These are phyloP conservation scores for Mythimna pallens DNA, from an alignment of 2,888 invertebrate species.

Conservation along the genomic window DNA sequence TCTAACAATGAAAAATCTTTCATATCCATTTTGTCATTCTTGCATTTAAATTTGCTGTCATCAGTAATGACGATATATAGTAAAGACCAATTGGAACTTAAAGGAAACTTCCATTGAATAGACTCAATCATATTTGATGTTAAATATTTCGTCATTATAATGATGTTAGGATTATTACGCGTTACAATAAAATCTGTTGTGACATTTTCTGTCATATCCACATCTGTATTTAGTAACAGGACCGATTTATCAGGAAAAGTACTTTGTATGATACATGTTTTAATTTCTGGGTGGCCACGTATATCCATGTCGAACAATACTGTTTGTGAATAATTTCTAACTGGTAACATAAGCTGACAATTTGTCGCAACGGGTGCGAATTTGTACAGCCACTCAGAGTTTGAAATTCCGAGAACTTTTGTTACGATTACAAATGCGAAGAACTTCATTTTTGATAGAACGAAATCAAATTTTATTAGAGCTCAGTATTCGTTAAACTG, in stretches of 20 bases:
- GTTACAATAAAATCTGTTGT: conserved; percentile 1
- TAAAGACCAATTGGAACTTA: conserved; percentile 64
- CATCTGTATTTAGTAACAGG: conserved; percentile 23
- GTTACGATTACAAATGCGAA: neutral
- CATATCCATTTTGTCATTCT: conserved; percentile 61
- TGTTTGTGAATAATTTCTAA: conserved; percentile 33
- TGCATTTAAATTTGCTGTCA: conserved; percentile 63
- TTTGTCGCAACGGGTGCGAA: conserved; percentile 7
- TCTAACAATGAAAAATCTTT: conserved; percentile 60
- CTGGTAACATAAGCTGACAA: conserved; percentile 28
- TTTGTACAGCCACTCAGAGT: neutral
- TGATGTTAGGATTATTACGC: conserved; percentile 54
- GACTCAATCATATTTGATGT: conserved; percentile 47
- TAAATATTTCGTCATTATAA: conserved; percentile 60
- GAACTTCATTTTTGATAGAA: conserved; percentile 28
- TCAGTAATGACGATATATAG: conserved; percentile 68
- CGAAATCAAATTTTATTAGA: neutral
- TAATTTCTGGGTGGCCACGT: conserved; percentile 13
- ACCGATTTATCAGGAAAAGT: conserved; percentile 22
- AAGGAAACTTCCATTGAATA: conserved; percentile 25
- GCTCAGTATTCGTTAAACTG: neutral
- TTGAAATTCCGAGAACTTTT: conserved; percentile 14
- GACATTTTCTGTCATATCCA: neutral
- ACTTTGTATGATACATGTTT: conserved; percentile 35
- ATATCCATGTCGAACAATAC: conserved; percentile 28